Evolutionary conservation across 37 sponge, comb jelly and placozoan genomes (phyloP).

Genomic region (Halichondria panicea): DNA sequence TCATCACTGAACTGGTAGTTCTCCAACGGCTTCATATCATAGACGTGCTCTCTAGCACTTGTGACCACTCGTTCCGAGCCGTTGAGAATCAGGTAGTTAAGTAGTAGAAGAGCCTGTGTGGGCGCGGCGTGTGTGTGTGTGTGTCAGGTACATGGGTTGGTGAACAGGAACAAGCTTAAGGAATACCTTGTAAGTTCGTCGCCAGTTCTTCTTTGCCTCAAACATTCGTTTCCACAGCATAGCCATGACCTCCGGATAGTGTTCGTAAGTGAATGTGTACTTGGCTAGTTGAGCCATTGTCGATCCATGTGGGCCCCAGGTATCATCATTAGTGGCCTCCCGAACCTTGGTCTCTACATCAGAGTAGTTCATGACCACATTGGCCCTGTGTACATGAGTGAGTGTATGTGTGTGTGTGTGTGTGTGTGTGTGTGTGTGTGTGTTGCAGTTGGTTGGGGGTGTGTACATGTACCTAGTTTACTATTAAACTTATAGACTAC

Average conservation of each 20-base stretch:
- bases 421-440: not conserved
- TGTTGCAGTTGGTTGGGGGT: not conserved
- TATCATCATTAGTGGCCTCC: conserved; percentile 99
- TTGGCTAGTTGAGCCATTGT: conserved; percentile 93
- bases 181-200: conserved; percentile 93
- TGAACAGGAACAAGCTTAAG: not conserved
- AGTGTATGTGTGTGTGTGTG: not conserved
- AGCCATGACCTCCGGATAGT: conserved; percentile 96
- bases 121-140: not conserved
- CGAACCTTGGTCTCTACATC: conserved; percentile 96
- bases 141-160: not conserved
- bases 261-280: conserved; percentile 95
- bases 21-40: conserved; percentile 95
- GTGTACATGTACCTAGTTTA: not conserved
- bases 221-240: conserved; percentile 99
- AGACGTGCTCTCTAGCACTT: conserved; percentile 95
- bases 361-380: conserved; percentile 99
- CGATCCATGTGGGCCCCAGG: conserved; percentile 96
- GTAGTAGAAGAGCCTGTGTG: conserved; percentile 72
- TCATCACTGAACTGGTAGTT: conserved; percentile 87
- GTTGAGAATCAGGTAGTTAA: conserved; percentile 89
- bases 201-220: conserved; percentile 94
- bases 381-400: conserved; percentile 63
- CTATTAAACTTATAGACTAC: not conserved
- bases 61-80: conserved; percentile 97